Evolutionary conservation across 2,888 invertebrate genomes (phyloP).

Genomic region (Polydrusus tereticollis): DNA sequence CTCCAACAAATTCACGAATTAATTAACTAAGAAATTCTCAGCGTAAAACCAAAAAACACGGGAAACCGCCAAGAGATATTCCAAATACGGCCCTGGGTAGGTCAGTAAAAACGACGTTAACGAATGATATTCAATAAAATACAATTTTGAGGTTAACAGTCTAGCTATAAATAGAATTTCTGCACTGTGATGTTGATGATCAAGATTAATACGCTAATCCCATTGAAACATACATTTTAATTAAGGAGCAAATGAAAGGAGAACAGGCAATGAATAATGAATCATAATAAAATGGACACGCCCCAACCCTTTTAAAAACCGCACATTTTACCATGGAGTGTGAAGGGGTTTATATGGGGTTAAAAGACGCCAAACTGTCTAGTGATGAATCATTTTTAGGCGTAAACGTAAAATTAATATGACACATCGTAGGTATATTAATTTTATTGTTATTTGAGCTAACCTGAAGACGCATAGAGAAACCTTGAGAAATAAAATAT

Average conservation of each 20-base stretch:
- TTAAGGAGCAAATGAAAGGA: conserved; percentile 7
- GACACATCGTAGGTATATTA: neutral
- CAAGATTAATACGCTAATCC: conserved; percentile 5
- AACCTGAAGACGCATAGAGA: too few species aligned
- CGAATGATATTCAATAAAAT: too few species aligned
- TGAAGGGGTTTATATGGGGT: neutral
- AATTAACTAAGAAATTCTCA: too few species aligned
- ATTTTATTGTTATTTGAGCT: too few species aligned
- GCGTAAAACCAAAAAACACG: too few species aligned
- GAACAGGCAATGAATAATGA: conserved; percentile 15
- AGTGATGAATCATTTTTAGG: conserved; percentile 12
- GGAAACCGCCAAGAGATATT: too few species aligned
- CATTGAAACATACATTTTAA: conserved; percentile 19
- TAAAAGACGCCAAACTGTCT: conserved; percentile 20
- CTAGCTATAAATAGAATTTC: neutral
- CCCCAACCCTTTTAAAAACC: conserved; percentile 17
- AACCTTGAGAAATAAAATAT: too few species aligned
- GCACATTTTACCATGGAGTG: neutral
- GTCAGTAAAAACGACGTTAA: too few species aligned
- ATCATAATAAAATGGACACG: conserved; percentile 24
- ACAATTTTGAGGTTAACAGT: too few species aligned
- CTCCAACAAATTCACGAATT: too few species aligned
- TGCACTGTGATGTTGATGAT: neutral
- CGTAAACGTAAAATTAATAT: neutral
- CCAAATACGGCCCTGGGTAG: too few species aligned